phyloP scores from a whole-genome alignment of 2,113 vertebrate genomes.

The Zosterops lateralis region DNA sequence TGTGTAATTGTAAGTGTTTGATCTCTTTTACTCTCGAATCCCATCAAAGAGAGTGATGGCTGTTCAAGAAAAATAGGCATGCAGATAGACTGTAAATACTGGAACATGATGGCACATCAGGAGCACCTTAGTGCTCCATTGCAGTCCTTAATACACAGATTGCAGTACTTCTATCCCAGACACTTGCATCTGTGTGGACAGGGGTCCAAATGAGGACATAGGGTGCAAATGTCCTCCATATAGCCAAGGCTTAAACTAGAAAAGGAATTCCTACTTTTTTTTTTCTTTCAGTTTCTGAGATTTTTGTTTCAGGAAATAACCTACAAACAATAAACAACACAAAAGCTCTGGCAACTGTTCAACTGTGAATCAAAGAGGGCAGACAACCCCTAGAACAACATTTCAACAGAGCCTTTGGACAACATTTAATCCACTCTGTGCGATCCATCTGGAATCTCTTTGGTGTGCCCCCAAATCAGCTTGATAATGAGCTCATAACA shows the following conservation, averaged over 20 bases:
- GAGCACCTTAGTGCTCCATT: neutral
- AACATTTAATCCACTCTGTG: conserved; percentile 20
- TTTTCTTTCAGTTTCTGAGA: neutral
- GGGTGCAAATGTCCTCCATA: neutral
- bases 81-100: neutral
- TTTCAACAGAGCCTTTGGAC: conserved; percentile 21
- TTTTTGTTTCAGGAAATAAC: neutral
- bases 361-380: neutral
- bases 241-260: neutral
- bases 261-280: neutral
- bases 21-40: neutral
- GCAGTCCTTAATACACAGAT: neutral
- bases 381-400: conserved; percentile 6
- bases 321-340: neutral
- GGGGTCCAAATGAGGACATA: no score
- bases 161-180: neutral
- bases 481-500: conserved; percentile 44
- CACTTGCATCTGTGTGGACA: neutral
- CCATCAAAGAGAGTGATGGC: neutral
- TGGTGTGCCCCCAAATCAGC: neutral
- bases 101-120: neutral
- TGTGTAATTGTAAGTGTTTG: neutral
- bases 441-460: conserved; percentile 14
- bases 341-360: neutral
- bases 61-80: neutral